Evolutionary conservation across 2,888 invertebrate genomes (phyloP).

Genomic region (Heliconius erato): DNA sequence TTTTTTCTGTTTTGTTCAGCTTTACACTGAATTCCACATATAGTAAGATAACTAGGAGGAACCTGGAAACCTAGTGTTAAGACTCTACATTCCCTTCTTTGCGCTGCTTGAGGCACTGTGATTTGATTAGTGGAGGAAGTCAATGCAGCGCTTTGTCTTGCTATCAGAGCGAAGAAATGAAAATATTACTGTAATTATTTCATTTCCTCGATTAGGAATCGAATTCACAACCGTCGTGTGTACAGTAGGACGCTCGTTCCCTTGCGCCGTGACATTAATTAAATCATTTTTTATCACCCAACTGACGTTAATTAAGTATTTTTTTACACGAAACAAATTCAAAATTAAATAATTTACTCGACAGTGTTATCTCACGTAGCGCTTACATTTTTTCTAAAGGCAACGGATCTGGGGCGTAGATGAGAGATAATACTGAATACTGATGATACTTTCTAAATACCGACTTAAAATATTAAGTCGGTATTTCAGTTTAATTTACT

Average conservation of each 20-base stretch:
- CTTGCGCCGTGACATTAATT: not conserved
- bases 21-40: not conserved
- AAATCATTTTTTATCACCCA: not conserved
- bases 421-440: conserved; percentile 12
- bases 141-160: not conserved
- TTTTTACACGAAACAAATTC: conserved; percentile 22
- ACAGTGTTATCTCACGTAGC: conserved; percentile 30
- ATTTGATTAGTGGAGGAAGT: not conserved
- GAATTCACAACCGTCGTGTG: not conserved
- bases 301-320: conserved; percentile 21
- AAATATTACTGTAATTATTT: no score
- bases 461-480: not conserved
- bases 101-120: not conserved
- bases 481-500: conserved; percentile 2
- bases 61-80: not conserved
- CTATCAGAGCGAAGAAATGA: not conserved
- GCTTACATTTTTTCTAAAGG: not conserved
- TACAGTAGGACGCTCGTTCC: not conserved
- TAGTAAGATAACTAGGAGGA: not conserved
- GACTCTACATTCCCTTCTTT: not conserved
- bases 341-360: conserved; percentile 23
- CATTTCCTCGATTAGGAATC: not conserved
- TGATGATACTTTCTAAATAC: conserved; percentile 6
- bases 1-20: not conserved
- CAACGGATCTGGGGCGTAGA: not conserved